phyloP scores from a whole-genome alignment of 2,797 vertebrate genomes.

The Meda fulgida region DNA sequence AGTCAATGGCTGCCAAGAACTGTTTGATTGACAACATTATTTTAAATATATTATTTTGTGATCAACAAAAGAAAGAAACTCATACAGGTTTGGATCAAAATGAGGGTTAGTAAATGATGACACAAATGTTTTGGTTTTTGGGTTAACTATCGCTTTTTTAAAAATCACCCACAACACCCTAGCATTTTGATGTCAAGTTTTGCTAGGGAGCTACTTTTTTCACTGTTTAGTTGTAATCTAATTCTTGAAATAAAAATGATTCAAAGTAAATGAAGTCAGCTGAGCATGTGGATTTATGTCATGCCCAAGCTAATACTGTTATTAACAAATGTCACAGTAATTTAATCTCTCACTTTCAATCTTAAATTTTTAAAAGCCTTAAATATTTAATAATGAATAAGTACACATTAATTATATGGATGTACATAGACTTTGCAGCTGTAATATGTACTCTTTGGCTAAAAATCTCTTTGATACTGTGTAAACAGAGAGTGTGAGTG shows the following conservation, averaged over 20 bases:
- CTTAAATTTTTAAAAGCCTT: slow-evolving; percentile 28
- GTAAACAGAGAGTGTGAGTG: slow-evolving; percentile 33
- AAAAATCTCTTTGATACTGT: slow-evolving; percentile 36
- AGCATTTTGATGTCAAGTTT: neutral
- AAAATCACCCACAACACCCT: neutral
- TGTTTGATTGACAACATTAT: no score
- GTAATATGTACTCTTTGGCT: neutral
- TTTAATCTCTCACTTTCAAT: slow-evolving; percentile 22
- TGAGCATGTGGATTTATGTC: neutral
- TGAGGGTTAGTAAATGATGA: no score
- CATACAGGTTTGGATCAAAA: no score
- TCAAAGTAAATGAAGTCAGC: neutral
- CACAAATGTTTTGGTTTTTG: no score
- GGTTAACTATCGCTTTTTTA: no score
- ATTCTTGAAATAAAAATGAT: neutral
- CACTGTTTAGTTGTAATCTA: neutral
- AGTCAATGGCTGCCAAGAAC: no score
- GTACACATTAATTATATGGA: slow-evolving; percentile 30
- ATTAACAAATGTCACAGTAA: slow-evolving; percentile 25
- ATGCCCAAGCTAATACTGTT: slow-evolving; percentile 6
- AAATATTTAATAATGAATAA: slow-evolving; percentile 15
- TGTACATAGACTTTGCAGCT: slow-evolving; percentile 21
- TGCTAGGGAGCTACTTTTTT: neutral
- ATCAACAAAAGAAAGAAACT: no score
- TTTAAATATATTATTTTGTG: no score